Evolutionary conservation across 2,113 vertebrate species (phyloP).

Genomic region (Ptychochromis oligacanthus): DNA sequence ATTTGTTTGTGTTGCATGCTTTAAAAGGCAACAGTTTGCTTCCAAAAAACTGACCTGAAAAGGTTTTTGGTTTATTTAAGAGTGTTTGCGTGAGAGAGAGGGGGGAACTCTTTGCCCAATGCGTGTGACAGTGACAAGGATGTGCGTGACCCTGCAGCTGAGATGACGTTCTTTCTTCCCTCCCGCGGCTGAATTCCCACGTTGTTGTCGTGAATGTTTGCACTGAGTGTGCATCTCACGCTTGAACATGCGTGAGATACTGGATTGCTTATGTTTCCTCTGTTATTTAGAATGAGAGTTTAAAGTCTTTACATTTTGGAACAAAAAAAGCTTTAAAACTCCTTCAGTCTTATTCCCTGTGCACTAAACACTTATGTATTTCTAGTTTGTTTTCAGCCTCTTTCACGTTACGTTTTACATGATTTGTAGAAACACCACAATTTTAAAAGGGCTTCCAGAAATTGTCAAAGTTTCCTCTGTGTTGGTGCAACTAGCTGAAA

Average conservation of each 20-base stretch:
- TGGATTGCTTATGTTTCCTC: conserved; percentile 18
- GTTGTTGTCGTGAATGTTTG: conserved; percentile 20
- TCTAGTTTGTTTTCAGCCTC: neutral
- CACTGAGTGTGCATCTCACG: conserved; percentile 14
- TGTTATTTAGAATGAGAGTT: neutral
- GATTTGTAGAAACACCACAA: neutral
- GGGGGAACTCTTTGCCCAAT: conserved; percentile 4
- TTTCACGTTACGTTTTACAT: neutral
- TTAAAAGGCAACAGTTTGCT: conserved; percentile 15
- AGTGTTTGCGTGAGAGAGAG: neutral
- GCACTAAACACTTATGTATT: neutral
- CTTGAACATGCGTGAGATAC: conserved; percentile 11
- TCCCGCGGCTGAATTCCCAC: conserved; percentile 49
- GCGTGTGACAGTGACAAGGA: conserved; percentile 68
- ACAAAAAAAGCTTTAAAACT: neutral
- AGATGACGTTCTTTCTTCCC: conserved; percentile 56
- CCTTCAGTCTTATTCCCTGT: neutral
- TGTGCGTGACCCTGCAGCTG: conserved; percentile 63
- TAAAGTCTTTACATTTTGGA: neutral
- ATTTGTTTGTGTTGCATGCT: conserved; percentile 43
- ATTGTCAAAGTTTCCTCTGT: neutral
- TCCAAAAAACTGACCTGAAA: conserved; percentile 25
- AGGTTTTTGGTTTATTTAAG: conserved; percentile 12
- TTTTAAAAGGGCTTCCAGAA: neutral
- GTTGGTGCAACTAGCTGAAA: neutral